Base-by-base conservation (phyloP, 1,140 invertebrate genomes). In the Hypsibius dujardini region DNA sequence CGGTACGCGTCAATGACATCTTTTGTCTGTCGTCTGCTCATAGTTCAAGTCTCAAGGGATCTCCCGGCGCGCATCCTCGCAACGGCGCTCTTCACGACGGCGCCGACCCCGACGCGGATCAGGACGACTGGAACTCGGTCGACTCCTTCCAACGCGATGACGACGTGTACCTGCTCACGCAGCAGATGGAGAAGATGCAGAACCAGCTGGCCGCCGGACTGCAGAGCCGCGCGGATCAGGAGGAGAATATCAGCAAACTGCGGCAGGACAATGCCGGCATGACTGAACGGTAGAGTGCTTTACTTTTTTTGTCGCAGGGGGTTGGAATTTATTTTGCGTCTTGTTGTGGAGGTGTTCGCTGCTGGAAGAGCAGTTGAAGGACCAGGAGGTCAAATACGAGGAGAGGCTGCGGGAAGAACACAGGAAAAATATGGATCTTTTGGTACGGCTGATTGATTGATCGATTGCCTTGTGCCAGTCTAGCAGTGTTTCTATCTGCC, bases 111-210 rank as follows among this genome's bases (percentile, higher is more conserved):
- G 62, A 67, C 42, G n/a, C n/a, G n/a, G 62, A 67, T 42, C 62
- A 12, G 7, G 62, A 67, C 45, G 62, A 67, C 42, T 67, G 62
- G 62, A 67, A 67, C 42, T 14, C 12, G 3, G 62, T 67, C 3
- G 62, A 67, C 62, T 14, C 12, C 42, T 67, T 67, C 62, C 62
- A 67, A 42, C 62, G 62, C 62, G 62, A 67, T 3, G 62, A 67
- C 42, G 62, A 67, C 45, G 62, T 67, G 3, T 67, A 67, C 62
- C 62, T 14, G 7, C 45, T 67, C 12, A 67, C 62, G 3, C 62
- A 67, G 45, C 62, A 67, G 42, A 67, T 67, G 62, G 62, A 67
- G 62, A 67, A 67, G 45, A 12, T 67, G 62, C 62, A 67, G 42
- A 67, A 67, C 45, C 62, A 67, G 42, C 12, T 67, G 62, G 12